A percentile compares a stretch with the other conserved stretches of the same genome.
Conservation (phyloP, 2,888 invertebrate species). For the Phragmatobia fuliginosa region DNA sequence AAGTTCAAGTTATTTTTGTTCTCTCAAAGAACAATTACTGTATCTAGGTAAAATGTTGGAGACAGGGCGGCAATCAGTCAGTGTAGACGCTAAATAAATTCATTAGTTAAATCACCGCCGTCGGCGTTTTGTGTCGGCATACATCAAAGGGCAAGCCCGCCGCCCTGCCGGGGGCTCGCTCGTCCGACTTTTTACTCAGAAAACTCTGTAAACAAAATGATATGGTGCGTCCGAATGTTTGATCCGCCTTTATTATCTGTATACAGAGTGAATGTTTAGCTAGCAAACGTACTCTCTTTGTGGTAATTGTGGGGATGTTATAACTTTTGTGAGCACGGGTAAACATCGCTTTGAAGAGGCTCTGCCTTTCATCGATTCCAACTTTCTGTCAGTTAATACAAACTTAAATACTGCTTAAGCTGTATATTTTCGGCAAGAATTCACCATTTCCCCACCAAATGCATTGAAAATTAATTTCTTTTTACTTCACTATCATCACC, state of each 20-base stretch:
- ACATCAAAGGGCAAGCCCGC: conserved; percentile 81
- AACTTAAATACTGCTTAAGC: conserved; percentile 2
- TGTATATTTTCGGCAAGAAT: conserved; percentile 15
- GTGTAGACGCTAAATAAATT: conserved; percentile 86
- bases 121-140: conserved; percentile 86
- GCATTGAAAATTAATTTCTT: conserved; percentile 27
- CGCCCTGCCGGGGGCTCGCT: conserved; percentile 80
- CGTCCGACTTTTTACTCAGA: conserved; percentile 84
- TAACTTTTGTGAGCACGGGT: conserved; percentile 62
- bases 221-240: conserved; percentile 84
- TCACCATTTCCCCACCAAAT: conserved; percentile 7
- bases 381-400: conserved; percentile 15
- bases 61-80: conserved; percentile 69
- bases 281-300: conserved; percentile 76
- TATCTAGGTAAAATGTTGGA: conserved; percentile 47
- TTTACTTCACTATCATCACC: conserved; percentile 45
- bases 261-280: conserved; percentile 78
- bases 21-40: conserved; percentile 32
- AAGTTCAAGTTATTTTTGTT: conserved; percentile 11
- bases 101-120: conserved; percentile 87
- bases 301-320: conserved; percentile 72
- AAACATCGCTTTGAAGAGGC: conserved; percentile 63
- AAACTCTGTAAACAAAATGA: conserved; percentile 87
- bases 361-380: conserved; percentile 20
- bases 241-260: conserved; percentile 85